Percentiles rank a stretch among this genome's conserved stretches.
Conservation (phyloP, 2,888 invertebrate genomes). For the Escarpia spicata region DNA sequence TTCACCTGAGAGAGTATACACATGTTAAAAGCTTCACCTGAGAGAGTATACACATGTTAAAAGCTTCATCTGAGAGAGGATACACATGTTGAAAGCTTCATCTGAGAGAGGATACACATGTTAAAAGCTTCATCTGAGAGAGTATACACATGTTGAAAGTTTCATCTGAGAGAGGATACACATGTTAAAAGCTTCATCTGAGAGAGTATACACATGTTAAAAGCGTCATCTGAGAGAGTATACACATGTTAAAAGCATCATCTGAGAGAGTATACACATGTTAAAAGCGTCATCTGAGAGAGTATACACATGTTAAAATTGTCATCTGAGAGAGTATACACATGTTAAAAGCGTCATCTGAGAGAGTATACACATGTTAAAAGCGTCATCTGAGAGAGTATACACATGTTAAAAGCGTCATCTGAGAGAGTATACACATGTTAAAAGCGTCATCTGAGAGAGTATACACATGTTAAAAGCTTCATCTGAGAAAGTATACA, state of each 20-base stretch:
- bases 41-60: constrained; percentile 28
- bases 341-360: constrained; percentile 77
- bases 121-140: constrained; percentile 78
- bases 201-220: constrained; percentile 28
- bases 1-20: constrained; percentile 74
- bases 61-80: constrained; percentile 78
- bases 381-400: constrained; percentile 78
- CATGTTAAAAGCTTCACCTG: constrained; percentile 77
- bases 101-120: constrained; percentile 56
- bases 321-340: constrained; percentile 71
- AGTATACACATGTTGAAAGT: constrained; percentile 66
- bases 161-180: constrained; percentile 74
- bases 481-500: constrained; percentile 73
- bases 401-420: constrained; percentile 75
- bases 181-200: constrained; percentile 77
- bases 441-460: constrained; percentile 78
- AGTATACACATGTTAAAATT: neutral
- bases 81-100: constrained; percentile 75
- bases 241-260: constrained; percentile 75
- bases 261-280: constrained; percentile 56
- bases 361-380: constrained; percentile 28
- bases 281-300: constrained; percentile 78
- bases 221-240: constrained; percentile 78
- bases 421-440: constrained; percentile 56
- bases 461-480: constrained; percentile 66